Percentiles rank a stretch among this genome's conserved stretches.
Conservation (phyloP, 2,113 vertebrate genomes). For the Prietella phreatophila region DNA sequence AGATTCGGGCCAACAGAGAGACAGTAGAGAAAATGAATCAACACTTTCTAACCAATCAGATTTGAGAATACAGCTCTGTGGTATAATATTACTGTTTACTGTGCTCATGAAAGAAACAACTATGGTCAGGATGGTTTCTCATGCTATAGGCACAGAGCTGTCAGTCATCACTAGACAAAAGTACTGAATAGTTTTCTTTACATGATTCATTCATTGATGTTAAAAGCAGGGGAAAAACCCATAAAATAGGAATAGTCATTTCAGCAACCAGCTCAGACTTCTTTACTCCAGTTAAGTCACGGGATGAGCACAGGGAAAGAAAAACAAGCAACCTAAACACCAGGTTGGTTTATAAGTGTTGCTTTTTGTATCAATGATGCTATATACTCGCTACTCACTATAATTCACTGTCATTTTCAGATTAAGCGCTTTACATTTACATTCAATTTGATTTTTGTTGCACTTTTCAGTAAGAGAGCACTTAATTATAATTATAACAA, state of each 20-base stretch:
- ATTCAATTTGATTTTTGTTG: conserved; percentile 10
- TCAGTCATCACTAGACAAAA: too few species aligned
- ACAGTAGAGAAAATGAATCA: too few species aligned
- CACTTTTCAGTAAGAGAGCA: conserved; percentile 28
- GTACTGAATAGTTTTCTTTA: too few species aligned
- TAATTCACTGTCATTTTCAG: not conserved
- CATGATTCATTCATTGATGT: not conserved
- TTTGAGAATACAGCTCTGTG: too few species aligned
- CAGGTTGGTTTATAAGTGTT: not conserved
- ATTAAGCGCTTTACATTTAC: conserved; percentile 4
- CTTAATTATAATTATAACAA: not conserved
- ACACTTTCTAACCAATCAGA: too few species aligned
- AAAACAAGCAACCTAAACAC: not conserved
- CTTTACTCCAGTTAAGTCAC: not conserved
- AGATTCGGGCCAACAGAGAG: too few species aligned
- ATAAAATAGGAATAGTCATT: not conserved
- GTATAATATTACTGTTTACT: not conserved
- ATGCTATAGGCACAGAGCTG: too few species aligned
- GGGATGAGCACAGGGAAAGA: not conserved
- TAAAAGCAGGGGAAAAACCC: not conserved
- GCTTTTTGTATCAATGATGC: not conserved
- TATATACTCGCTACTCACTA: not conserved
- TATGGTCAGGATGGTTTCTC: too few species aligned
- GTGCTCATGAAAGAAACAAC: not conserved
- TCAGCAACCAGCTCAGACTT: not conserved